Percentiles rank a stretch among this genome's conserved stretches.
These are phyloP conservation scores for Protodeltote pygarga DNA, from an alignment of 2,888 invertebrate species.

Conservation along the genomic window DNA sequence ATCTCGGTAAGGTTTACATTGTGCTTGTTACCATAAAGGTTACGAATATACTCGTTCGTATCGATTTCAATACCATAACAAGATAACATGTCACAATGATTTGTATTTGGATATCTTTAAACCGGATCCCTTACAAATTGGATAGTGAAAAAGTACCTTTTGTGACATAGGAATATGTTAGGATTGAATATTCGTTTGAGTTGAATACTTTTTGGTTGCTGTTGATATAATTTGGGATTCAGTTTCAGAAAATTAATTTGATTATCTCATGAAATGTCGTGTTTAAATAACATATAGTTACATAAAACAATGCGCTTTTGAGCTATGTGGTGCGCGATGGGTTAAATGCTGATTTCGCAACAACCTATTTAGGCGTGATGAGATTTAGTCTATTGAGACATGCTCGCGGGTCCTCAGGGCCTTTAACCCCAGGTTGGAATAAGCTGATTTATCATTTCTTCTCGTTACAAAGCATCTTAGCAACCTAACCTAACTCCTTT, in stretches of 20 bases:
- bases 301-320: no score
- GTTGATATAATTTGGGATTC: not conserved
- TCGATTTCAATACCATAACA: constrained; percentile 32
- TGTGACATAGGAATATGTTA: not conserved
- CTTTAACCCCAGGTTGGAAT: no score
- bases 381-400: no score
- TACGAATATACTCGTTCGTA: constrained; percentile 27
- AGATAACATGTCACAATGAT: constrained; percentile 35
- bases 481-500: no score
- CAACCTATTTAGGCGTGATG: no score
- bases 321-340: no score
- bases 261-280: no score
- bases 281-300: no score
- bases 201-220: constrained; percentile 3
- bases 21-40: constrained; percentile 18
- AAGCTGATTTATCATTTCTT: no score
- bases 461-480: no score
- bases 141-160: constrained; percentile 5
- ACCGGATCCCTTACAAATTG: constrained; percentile 27
- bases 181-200: constrained; percentile 5
- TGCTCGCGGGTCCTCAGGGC: no score
- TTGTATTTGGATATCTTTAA: constrained; percentile 27
- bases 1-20: constrained; percentile 17
- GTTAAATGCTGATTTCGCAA: no score
- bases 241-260: not conserved